phyloP scores from a whole-genome alignment of 1,140 invertebrate genomes.

The Drosophila prosaltans region DNA sequence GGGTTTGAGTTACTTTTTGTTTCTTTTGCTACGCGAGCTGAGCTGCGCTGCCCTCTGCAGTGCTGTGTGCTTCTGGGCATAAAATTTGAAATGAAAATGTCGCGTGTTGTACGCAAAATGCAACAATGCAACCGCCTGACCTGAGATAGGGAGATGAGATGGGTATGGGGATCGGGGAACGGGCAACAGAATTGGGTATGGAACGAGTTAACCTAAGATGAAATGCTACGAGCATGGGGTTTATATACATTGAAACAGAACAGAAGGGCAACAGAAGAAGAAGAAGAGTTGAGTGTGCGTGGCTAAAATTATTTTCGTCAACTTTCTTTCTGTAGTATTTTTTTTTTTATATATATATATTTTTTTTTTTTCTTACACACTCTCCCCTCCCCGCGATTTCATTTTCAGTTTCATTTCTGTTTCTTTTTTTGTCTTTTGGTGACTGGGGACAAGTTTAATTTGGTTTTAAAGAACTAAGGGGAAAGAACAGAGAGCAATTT shows the following conservation, averaged over 20 bases:
- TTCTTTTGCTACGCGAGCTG: constrained; percentile 28
- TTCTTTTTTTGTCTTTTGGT: constrained; percentile 2
- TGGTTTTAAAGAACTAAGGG: constrained; percentile 42
- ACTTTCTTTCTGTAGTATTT: constrained; percentile 1
- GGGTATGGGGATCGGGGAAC: not conserved
- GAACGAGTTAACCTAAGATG: no score
- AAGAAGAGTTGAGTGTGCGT: constrained; percentile 22
- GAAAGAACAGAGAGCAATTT: not conserved
- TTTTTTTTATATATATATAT: no score
- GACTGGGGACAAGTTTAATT: constrained; percentile 36
- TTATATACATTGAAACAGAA: not conserved
- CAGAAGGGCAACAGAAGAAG: not conserved
- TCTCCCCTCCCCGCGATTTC: not conserved
- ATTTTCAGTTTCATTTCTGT: not conserved
- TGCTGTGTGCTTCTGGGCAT: constrained; percentile 64
- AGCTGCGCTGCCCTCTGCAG: not conserved
- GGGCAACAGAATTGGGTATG: no score
- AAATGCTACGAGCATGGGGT: no score
- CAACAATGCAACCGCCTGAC: constrained; percentile 60
- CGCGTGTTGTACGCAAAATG: constrained; percentile 65
- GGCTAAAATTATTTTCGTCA: constrained; percentile 44
- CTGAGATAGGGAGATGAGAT: not conserved
- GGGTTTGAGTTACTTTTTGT: constrained; percentile 68
- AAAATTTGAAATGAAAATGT: constrained; percentile 82
- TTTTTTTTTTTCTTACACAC: no score